Conservation (phyloP, 2,113 vertebrate species). For the Xiphophorus maculatus region DNA sequence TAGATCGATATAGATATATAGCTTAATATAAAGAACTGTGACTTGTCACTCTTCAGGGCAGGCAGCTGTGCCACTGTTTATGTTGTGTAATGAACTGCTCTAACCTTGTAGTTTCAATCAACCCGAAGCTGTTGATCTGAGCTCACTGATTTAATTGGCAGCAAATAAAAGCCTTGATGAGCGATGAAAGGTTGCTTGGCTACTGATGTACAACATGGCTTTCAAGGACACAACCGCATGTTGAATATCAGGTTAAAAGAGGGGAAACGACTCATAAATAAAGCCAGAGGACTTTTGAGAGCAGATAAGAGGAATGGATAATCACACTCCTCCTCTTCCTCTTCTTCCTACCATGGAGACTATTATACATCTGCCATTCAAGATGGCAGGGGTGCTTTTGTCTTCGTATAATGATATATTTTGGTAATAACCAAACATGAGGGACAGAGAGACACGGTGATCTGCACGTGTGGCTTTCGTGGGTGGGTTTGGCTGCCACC, state of each 20-base stretch:
- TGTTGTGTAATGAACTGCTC: slow-evolving; percentile 33
- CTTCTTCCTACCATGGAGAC: background rate
- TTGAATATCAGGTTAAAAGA: slow-evolving; percentile 83
- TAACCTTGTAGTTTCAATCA: slow-evolving; percentile 33
- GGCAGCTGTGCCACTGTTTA: slow-evolving; percentile 18
- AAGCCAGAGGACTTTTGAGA: slow-evolving; percentile 40
- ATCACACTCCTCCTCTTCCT: slow-evolving; percentile 14
- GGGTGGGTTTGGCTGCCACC: slow-evolving; percentile 55
- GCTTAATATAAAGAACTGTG: background rate
- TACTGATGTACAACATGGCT: slow-evolving; percentile 85
- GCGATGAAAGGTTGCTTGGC: slow-evolving; percentile 90
- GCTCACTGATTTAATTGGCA: slow-evolving; percentile 80
- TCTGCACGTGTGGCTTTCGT: slow-evolving; percentile 11
- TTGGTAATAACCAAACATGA: slow-evolving; percentile 20
- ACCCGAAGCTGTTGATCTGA: slow-evolving; percentile 37
- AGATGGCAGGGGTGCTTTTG: slow-evolving; percentile 1
- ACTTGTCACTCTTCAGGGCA: background rate
- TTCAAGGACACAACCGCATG: slow-evolving; percentile 80
- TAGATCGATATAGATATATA: background rate
- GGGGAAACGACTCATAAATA: slow-evolving; percentile 36
- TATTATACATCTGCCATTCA: background rate
- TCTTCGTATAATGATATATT: background rate
- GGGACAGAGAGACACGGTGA: background rate
- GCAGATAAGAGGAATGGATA: slow-evolving; percentile 40
- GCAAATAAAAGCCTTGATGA: slow-evolving; percentile 87